Evolutionary conservation across 2,113 vertebrate genomes (phyloP).

Genomic region (Hiodon alosoides): DNA sequence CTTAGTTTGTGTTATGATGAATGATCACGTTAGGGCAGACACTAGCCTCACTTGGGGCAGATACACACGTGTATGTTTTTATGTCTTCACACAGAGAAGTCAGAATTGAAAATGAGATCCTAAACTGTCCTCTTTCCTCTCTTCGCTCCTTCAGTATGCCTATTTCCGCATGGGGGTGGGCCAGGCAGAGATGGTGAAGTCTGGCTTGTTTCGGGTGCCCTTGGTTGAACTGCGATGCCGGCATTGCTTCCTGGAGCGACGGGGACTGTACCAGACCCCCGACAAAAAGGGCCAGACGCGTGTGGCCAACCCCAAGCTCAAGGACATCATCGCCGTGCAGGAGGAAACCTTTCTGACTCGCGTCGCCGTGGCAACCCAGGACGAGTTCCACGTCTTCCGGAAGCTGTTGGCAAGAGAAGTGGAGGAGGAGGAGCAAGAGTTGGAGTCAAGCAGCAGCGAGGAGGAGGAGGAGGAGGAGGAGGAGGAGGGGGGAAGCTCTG

Average conservation of each 20-base stretch:
- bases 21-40: too few species aligned
- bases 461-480: constrained; percentile 25
- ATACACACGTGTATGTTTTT: too few species aligned
- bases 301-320: constrained; percentile 72
- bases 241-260: constrained; percentile 80
- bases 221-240: constrained; percentile 71
- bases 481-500: constrained; percentile 15
- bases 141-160: constrained; percentile 68
- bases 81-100: too few species aligned
- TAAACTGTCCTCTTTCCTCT: not conserved
- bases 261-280: constrained; percentile 80
- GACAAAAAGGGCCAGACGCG: constrained; percentile 79
- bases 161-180: constrained; percentile 89
- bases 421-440: constrained; percentile 36
- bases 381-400: constrained; percentile 81
- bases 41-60: too few species aligned
- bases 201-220: constrained; percentile 59
- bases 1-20: too few species aligned
- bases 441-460: not conserved
- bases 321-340: constrained; percentile 56
- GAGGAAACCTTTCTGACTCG: constrained; percentile 65
- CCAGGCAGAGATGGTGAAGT: constrained; percentile 72
- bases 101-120: too few species aligned
- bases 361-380: constrained; percentile 61
- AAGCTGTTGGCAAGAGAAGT: constrained; percentile 71